Conservation (phyloP, 1,140 invertebrate genomes). For the Achatina immaculata region DNA sequence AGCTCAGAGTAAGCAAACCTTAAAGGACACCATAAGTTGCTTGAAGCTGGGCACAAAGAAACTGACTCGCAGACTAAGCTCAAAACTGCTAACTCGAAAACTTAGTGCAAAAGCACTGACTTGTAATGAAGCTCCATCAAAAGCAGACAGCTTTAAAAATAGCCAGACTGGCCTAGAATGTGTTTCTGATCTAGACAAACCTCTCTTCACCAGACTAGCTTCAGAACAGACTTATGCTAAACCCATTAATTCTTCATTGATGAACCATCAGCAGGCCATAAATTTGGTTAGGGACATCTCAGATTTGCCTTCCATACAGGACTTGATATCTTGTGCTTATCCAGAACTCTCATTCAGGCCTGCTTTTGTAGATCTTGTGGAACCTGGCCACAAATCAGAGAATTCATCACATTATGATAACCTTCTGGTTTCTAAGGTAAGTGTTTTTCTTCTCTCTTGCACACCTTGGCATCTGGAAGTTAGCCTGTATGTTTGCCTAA, state of each 20-base stretch:
- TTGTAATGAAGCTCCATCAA: background rate
- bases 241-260: no score
- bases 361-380: slow-evolving; percentile 4
- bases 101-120: slow-evolving; percentile 35
- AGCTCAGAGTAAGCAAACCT: slow-evolving; percentile 29
- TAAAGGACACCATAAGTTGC: slow-evolving; percentile 35
- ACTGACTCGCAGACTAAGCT: no score
- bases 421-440: slow-evolving; percentile 43
- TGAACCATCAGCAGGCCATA: no score
- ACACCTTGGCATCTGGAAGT: no score
- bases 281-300: no score
- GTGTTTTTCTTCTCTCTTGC: background rate
- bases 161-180: no score
- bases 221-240: no score
- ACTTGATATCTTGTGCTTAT: slow-evolving; percentile 69
- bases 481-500: no score
- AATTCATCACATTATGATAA: slow-evolving; percentile 80
- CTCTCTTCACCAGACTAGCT: no score
- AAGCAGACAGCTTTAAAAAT: no score
- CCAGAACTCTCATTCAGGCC: slow-evolving; percentile 68
- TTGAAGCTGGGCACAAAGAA: slow-evolving; percentile 41
- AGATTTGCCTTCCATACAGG: slow-evolving; percentile 70
- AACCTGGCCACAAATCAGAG: slow-evolving; percentile 59
- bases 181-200: no score
- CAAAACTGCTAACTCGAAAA: no score